Evolutionary conservation across 2,888 invertebrate species (phyloP), one percentile per base, ranked within the genome.

Genomic region (Hydraecia micacea): DNA sequence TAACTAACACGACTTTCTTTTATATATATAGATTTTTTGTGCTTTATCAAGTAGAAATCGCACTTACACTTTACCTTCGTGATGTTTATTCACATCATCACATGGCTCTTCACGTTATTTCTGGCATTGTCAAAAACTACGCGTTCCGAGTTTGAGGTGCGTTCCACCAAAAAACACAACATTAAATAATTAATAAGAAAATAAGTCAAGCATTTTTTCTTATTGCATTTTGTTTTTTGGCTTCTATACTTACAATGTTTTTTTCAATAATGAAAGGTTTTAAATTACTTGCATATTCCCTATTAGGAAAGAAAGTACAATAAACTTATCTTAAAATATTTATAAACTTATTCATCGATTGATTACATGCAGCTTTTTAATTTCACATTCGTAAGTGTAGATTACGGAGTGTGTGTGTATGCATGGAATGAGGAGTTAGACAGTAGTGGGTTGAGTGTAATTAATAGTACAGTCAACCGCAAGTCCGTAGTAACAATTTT

Each of bases 321-420:
- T 58, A 13, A 39, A 36, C 2, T 60, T 36, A 7, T 18, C 1
- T 2, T 36, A n/a, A 62, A n/a, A 70, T 49, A 46, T 60, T 49
- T 58, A 66, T 25, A 18, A 67, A 55, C 21, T 69, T 39, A 80
- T 74, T 67, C 36, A 75, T 68, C 63, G 7, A 76, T 79, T 77
- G 63, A 75, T 87, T 87, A 77, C 93, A 93, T 93, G 95, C 96
- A 96, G 96, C 96, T 91, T 84, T 96, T 95, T 90, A 89, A 90
- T 94, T 90, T 81, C 84, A 94, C 88, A 92, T 93, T 96, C 90
- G 96, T 96, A 96, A 96, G 96, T 96, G 86, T 82, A 73, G 8
- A 36, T 46, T 73, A 15, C 36, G 18, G 55, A 5, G 72, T 78
- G 77, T 62, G 60, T 71, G 85, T 78, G 63, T 81, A 36, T 71